phyloP scores from a whole-genome alignment of 2,113 vertebrate genomes.

The Carassius carassius region DNA sequence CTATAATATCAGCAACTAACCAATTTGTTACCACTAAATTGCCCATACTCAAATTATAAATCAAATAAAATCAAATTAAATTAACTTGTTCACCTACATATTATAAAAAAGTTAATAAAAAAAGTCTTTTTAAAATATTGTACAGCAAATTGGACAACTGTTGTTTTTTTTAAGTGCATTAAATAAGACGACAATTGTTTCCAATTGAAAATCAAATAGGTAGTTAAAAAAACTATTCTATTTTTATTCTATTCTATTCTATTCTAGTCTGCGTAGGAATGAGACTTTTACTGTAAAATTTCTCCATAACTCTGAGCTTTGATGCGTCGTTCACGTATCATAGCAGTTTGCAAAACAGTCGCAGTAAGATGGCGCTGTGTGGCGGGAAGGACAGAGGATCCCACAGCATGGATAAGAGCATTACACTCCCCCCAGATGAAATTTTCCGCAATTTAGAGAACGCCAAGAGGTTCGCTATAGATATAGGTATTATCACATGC shows the following conservation, averaged over 20 bases:
- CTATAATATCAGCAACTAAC: too few species aligned
- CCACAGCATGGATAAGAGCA: conserved; percentile 92
- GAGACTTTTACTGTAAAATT: conserved; percentile 47
- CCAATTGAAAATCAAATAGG: not conserved
- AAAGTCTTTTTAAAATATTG: too few species aligned
- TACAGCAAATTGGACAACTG: too few species aligned
- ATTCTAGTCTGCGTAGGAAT: not conserved
- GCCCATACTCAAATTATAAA: too few species aligned
- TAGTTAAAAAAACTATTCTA: not conserved
- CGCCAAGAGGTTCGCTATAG: conserved; percentile 95
- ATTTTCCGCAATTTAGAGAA: conserved; percentile 96
- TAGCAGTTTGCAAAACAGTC: conserved; percentile 36
- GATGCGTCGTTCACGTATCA: not conserved
- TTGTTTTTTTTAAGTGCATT: too few species aligned
- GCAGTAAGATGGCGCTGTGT: conserved; percentile 78
- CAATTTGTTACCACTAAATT: too few species aligned
- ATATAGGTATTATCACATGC: conserved; percentile 82
- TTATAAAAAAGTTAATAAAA: too few species aligned
- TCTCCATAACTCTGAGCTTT: not conserved
- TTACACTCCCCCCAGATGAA: conserved; percentile 90
- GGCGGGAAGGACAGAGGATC: conserved; percentile 71
- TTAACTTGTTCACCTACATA: too few species aligned
- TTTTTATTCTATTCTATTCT: not conserved
- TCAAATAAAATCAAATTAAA: too few species aligned
- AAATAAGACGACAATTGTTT: not conserved